These are phyloP conservation scores for Sebastes trivittatus DNA, from an alignment of 2,797 vertebrate genomes.

Conservation along the genomic window DNA sequence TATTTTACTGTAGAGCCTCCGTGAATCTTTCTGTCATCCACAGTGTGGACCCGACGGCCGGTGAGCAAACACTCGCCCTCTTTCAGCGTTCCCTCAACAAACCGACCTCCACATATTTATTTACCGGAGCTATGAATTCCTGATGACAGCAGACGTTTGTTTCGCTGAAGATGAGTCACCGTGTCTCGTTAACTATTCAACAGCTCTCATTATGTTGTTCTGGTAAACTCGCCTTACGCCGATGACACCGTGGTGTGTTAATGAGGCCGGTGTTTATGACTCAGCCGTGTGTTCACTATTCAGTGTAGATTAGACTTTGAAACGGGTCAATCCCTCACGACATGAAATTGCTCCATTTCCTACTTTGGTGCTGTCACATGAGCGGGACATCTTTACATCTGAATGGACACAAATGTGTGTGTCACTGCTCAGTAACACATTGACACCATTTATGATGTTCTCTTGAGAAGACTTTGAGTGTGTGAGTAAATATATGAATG, in stretches of 20 bases:
- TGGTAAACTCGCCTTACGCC: neutral
- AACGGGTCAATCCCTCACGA: neutral
- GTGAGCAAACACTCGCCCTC: neutral
- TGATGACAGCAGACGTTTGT: slow-evolving; percentile 17
- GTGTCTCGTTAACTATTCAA: slow-evolving; percentile 15
- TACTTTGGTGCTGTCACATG: neutral
- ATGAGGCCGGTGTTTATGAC: neutral
- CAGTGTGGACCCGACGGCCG: neutral
- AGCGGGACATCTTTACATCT: neutral
- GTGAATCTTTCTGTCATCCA: too few species aligned
- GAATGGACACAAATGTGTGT: neutral
- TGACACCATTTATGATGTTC: neutral
- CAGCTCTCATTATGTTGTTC: slow-evolving; percentile 23
- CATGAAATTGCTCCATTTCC: neutral
- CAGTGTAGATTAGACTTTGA: neutral
- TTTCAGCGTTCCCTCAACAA: neutral
- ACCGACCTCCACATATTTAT: neutral
- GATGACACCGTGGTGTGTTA: neutral
- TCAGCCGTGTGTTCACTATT: neutral
- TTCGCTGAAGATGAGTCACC: neutral
- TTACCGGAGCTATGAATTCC: neutral
- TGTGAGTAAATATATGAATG: neutral
- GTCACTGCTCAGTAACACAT: neutral
- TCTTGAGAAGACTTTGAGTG: neutral
- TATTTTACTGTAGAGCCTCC: neutral